Base-by-base conservation (phyloP, 2,113 vertebrate genomes). In the Vanacampus margaritifer region DNA sequence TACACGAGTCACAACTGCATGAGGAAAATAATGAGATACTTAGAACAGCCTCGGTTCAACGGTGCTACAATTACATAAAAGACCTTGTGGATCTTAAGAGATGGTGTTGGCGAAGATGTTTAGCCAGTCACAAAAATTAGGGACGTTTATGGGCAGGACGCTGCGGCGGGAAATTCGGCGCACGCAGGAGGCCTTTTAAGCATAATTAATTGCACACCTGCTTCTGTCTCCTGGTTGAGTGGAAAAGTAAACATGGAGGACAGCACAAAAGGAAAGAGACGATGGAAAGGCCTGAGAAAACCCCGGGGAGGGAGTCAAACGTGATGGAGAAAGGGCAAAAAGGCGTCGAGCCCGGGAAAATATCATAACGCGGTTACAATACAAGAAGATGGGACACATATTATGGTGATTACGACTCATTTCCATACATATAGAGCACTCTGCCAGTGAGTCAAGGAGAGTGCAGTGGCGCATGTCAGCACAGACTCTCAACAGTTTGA, bases 141-240 rank as follows among this genome's bases (percentile, higher is more conserved):
- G 6, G 21, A 53, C 64, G 59, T 73, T 73, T 63, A 62, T 51
- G 62, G 57, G 51, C 45, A 16, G 67, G 36, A 7, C 45, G 73
- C 75, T 64, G 48, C 71, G 53, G 53, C 71, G 73, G 69, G 60
- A 67, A 76, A 79, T 73, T 72, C 43, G 41, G 69, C 78, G 68
- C 68, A 41, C 64, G 26, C 65, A 61, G 56, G 79, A 73, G 74
- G 73, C 79, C 61, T 71, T 81, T 78, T 78, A 80, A 79, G 78
- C 81, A 85, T 85, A 86, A 85, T 89, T 86, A 87, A 88, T 85
- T 79, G 76, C 69, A 71, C 85, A 85, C 83, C 84, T 88, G 86
- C 74, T 87, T 76, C 79, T 79, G 80, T 87, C 78, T 79, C 77
- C 81, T 82, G 82, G 73, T 81, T 75, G 80, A 84, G 80, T 73